Evolutionary conservation across 2,888 invertebrate genomes (phyloP).

Genomic region (Archips crataeganus): DNA sequence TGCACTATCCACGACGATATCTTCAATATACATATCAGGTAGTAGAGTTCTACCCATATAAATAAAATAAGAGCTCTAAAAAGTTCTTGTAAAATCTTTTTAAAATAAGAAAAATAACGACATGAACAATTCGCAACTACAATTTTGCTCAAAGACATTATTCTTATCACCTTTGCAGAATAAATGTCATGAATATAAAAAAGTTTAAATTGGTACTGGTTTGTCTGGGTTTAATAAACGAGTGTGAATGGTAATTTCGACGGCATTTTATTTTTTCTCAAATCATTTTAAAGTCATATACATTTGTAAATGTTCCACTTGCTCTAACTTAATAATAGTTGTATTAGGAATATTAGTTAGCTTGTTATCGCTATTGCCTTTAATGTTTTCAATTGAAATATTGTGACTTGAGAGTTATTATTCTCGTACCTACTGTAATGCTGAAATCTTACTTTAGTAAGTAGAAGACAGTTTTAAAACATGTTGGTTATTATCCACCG

Average conservation of each 20-base stretch:
- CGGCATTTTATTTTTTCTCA: background rate
- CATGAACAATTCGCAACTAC: background rate
- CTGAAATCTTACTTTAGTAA: no score
- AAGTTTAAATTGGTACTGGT: conserved; percentile 6
- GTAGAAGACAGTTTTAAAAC: no score
- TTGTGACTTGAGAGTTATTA: background rate
- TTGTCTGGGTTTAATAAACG: conserved; percentile 4
- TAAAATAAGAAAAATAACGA: background rate
- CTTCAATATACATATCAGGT: no score
- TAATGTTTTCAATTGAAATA: background rate
- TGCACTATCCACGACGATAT: no score
- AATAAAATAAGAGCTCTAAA: background rate
- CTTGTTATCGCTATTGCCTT: background rate
- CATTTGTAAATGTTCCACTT: background rate
- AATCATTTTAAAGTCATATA: background rate
- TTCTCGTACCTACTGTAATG: no score
- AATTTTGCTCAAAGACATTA: background rate
- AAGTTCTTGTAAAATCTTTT: background rate
- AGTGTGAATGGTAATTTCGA: background rate
- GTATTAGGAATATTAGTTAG: background rate
- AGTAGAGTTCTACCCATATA: no score
- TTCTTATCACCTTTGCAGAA: background rate
- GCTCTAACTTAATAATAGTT: background rate
- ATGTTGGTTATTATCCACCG: no score
- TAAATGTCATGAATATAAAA: conserved; percentile 7